These are phyloP conservation scores for Tragelaphus scriptus DNA, from an alignment of 2,113 vertebrate genomes.

Conservation along the genomic window DNA sequence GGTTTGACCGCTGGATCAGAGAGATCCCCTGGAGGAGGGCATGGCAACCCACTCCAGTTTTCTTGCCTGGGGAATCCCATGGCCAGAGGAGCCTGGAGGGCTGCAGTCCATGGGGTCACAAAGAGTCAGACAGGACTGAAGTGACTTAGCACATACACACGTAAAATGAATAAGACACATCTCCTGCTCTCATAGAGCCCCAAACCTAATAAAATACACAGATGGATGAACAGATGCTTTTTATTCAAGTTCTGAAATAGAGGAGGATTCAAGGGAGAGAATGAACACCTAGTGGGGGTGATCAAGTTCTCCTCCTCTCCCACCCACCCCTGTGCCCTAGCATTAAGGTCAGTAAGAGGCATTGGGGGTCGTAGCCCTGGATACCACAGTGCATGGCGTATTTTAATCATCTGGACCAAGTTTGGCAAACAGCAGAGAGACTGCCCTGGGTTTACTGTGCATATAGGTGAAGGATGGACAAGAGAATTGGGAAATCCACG, in stretches of 20 bases:
- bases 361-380: fast-evolving
- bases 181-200: background rate
- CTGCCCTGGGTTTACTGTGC: background rate
- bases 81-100: background rate
- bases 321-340: background rate
- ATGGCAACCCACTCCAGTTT: background rate
- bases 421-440: background rate
- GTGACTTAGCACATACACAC: fast-evolving
- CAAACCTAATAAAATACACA: background rate
- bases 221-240: background rate
- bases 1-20: background rate
- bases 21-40: background rate
- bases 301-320: background rate
- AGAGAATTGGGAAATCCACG: background rate
- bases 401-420: background rate
- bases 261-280: background rate
- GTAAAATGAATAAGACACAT: background rate
- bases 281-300: background rate
- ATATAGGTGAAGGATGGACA: background rate
- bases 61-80: background rate
- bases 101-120: background rate
- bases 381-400: background rate
- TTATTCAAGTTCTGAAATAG: background rate
- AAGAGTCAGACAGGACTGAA: background rate
- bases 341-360: background rate